Base-by-base conservation (phyloP, 2,888 invertebrate genomes). In the Steromphala cineraria region DNA sequence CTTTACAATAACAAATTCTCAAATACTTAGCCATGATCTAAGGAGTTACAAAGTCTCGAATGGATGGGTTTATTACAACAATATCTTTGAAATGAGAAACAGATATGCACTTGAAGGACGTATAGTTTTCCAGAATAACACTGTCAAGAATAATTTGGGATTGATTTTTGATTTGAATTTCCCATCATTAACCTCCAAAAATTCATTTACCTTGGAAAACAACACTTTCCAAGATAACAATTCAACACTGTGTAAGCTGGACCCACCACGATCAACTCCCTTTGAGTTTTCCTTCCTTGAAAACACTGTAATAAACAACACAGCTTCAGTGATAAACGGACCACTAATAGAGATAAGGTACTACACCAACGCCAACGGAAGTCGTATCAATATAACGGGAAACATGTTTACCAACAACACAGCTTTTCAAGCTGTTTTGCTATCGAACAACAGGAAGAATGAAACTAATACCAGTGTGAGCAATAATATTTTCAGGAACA, bases 401-500 rank as follows among this genome's bases (percentile, higher is more conserved):
- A 76, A 76, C 55, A 55, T 19, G n/a, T 36, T 55, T n/a, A 17
- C 28, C 10, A 40, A 53, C 17, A 76, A 76, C 31, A 28, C 31
- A 31, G 36, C 53, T 3, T 10, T 52, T 2, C 76, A 53, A 3
- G 28, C 55, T 13, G n/a, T 71, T 15, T n/a, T 40, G 8, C 19
- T 71, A 4, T 19, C 31, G 1, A 21, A 76, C 24, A 36, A 28
- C 1, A 53, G 31, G 31, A 76, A 76, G 31, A 10, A 4, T 13
- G 53, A 76, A 55, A 4, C 31, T 0, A 53, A 82, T 7, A 53
- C 77, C 10, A 67, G n/a, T 21, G 71, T 83, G 15, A 67, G 36
- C 24, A 71, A 78, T 13, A 81, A 75, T 36, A 15, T 46, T 21
- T 82, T 84, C 46, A 28, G n/a, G 0, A 40, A 81, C 17, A 84